Conservation (phyloP, 2,797 vertebrate species). For the Caiman crocodilus region DNA sequence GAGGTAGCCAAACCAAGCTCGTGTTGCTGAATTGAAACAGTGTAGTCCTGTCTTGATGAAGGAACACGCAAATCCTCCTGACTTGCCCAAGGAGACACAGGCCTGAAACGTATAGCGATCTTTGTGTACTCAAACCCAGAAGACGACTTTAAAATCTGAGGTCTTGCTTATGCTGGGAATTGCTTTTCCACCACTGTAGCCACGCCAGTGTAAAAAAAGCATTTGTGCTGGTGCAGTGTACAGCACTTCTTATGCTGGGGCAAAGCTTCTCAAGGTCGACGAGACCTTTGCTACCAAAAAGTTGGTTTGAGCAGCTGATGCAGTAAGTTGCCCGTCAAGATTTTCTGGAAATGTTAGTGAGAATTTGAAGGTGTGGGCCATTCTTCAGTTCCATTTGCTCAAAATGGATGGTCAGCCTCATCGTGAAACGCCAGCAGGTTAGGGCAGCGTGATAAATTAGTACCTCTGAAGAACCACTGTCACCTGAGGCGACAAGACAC, state of each 20-base stretch:
- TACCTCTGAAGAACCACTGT: neutral
- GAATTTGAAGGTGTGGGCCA: neutral
- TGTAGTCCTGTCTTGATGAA: conserved; percentile 50
- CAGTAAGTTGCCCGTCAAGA: neutral
- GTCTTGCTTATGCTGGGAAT: conserved; percentile 54
- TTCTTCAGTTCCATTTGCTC: neutral
- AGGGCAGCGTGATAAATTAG: neutral
- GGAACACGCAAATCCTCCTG: conserved; percentile 17
- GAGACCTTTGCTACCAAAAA: neutral
- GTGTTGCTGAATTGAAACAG: conserved; percentile 43
- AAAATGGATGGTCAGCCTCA: conserved; percentile 31
- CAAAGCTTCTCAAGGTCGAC: conserved; percentile 9
- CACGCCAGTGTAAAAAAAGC: conserved; percentile 14
- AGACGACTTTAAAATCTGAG: conserved; percentile 46
- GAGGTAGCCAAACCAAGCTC: conserved; percentile 60
- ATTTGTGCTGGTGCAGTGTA: neutral
- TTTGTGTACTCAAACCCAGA: conserved; percentile 23
- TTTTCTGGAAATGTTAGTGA: neutral
- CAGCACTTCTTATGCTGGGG: conserved; percentile 43
- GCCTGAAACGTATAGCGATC: neutral
- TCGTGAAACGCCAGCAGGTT: neutral
- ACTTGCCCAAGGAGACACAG: neutral
- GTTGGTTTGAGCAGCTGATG: neutral
- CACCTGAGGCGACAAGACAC: neutral
- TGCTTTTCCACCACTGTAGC: neutral